These are phyloP conservation scores for Spondyliosoma cantharus DNA, from an alignment of 2,797 vertebrate species.

Conservation along the genomic window DNA sequence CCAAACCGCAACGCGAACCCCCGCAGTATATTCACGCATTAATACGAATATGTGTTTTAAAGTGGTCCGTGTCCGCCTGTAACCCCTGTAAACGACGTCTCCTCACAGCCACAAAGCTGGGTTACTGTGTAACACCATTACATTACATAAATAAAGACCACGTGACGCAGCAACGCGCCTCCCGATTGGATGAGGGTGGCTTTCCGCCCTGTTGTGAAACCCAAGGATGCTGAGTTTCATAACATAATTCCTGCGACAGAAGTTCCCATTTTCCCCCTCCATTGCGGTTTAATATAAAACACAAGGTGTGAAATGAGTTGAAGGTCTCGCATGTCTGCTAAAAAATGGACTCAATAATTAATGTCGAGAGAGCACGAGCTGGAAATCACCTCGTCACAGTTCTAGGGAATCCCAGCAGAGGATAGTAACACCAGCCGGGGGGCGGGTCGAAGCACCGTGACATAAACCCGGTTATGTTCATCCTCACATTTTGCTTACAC, in stretches of 20 bases:
- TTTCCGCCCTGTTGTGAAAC: conserved; percentile 88
- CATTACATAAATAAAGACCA: conserved; percentile 87
- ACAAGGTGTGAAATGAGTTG: fast-evolving
- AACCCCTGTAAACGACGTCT: conserved; percentile 30
- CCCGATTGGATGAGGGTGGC: conserved; percentile 79
- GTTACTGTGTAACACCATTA: conserved; percentile 78
- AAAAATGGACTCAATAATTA: neutral
- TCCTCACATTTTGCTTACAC: neutral
- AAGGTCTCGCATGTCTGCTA: fast-evolving
- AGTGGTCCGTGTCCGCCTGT: conserved; percentile 31
- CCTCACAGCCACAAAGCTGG: conserved; percentile 35
- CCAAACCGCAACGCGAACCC: conserved; percentile 6
- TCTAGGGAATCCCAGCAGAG: conserved; percentile 55
- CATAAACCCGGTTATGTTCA: conserved; percentile 9
- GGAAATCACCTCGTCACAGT: neutral
- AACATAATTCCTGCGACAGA: conserved; percentile 67
- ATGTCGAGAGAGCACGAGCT: fast-evolving
- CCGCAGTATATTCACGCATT: neutral
- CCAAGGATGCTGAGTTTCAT: conserved; percentile 82
- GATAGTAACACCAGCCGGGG: conserved; percentile 9
- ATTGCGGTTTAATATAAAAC: neutral
- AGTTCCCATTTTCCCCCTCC: conserved; percentile 16
- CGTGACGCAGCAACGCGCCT: conserved; percentile 67
- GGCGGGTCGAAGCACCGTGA: conserved; percentile 10
- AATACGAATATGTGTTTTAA: neutral